Evolutionary conservation across 2,888 invertebrate genomes (phyloP), one percentile per base, ranked within the genome.

Genomic region (Eueremaeus valkanovi): DNA sequence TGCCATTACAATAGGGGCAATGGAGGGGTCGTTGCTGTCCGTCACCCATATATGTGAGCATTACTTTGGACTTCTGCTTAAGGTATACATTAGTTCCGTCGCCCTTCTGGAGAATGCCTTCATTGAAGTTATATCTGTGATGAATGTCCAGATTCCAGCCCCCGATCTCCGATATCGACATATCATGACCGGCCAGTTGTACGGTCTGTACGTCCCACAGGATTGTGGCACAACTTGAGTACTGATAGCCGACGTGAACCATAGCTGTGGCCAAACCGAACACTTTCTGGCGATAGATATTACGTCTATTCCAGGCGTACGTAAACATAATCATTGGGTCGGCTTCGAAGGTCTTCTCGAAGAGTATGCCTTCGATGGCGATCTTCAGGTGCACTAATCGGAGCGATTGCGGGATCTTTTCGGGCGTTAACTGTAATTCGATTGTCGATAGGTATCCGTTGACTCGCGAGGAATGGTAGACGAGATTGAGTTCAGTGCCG

Each of bases 91-190:
- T 91, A 1, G 94, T 92, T 74, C 99, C 98, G 82, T 97, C 95
- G 51, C 99, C 99, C 83, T 96, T 96, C 84, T 99, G 97, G 63
- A 99, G 86, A 78, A 98, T 96, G 29, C 94, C 97, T 86, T 98
- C 96, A 82, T 96, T 93, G 87, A 95, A 95, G 84, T 99, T 98
- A 85, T 97, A 97, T 84, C 95, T 94, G 84, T 99, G 98, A 85
- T 98, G 97, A 78, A 97, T 93, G 83, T 98, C 93, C 74, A 99
- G 86, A 73, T 97, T 95, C 97, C 97, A 99, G 68, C 95, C 95
- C 0, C 97, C 97, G 74, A 97, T 92, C 83, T 96, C 95, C 0
- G 97, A 95, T 79, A 96, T 95, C 81, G 93, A 93, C 72, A 97
- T 93, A 84, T 96, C 96, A 84, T 94, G 95, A 29, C 97, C 97